Percentiles rank a stretch among this genome's conserved stretches.
Conservation (phyloP, 2,888 invertebrate species). For the Hyles lineata region DNA sequence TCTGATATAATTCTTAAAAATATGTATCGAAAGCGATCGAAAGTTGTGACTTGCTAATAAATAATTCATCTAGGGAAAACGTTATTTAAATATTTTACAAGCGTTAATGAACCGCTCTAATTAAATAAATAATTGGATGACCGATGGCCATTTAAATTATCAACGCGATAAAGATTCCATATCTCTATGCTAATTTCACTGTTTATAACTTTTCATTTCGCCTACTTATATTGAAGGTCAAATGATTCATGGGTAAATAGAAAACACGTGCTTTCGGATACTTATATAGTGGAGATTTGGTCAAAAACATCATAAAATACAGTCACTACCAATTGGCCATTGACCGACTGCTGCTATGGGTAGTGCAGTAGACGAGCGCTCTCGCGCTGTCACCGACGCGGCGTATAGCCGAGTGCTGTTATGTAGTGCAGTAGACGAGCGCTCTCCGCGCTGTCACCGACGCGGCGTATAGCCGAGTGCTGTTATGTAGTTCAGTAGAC, state of each 20-base stretch:
- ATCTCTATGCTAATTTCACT: conserved; percentile 25
- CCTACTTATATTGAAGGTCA: conserved; percentile 31
- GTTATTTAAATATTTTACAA: conserved; percentile 12
- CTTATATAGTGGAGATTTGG: not conserved
- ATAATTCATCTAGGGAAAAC: conserved; percentile 20
- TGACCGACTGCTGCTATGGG: not conserved
- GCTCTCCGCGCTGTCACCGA: no score
- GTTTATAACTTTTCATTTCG: conserved; percentile 30
- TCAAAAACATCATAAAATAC: not conserved
- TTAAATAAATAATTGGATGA: not conserved
- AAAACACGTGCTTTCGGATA: conserved; percentile 28
- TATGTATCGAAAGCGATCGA: not conserved
- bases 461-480: not conserved
- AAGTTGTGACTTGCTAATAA: not conserved
- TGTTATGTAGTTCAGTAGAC: not conserved
- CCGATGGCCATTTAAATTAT: conserved; percentile 16
- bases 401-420: not conserved
- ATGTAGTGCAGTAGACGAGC: not conserved
- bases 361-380: not conserved
- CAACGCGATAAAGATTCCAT: conserved; percentile 25
- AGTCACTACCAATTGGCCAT: not conserved
- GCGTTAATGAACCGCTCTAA: conserved; percentile 1
- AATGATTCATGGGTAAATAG: conserved; percentile 31
- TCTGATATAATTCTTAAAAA: no score
- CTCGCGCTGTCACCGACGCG: conserved; percentile 6